Evolutionary conservation across 2,113 vertebrate species (phyloP).

Genomic region (Epinephelus lanceolatus): DNA sequence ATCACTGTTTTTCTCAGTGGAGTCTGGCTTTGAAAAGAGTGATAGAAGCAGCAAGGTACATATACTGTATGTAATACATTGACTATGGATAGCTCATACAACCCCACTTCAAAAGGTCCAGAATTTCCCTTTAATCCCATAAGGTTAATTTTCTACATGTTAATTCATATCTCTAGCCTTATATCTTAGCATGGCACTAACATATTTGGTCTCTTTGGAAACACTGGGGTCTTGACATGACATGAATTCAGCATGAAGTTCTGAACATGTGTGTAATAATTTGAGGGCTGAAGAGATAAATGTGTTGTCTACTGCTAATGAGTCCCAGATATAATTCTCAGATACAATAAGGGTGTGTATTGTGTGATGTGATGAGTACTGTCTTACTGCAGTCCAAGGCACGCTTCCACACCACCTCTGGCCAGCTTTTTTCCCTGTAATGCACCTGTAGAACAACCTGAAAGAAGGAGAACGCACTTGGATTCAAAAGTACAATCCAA

Average conservation of each 20-base stretch:
- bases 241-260: not conserved
- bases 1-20: too few relatives aligned
- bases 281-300: not conserved
- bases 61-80: too few relatives aligned
- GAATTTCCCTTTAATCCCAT: not conserved
- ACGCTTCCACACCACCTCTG: constrained; percentile 92
- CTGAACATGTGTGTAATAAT: not conserved
- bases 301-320: not conserved
- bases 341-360: not conserved
- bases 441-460: constrained; percentile 92
- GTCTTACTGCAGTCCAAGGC: constrained; percentile 87
- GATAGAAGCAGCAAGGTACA: too few relatives aligned
- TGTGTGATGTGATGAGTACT: not conserved
- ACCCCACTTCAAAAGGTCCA: too few relatives aligned
- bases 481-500: not conserved
- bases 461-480: not conserved
- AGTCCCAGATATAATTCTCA: not conserved
- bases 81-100: too few relatives aligned
- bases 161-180: not conserved
- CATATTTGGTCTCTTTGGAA: not conserved
- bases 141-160: not conserved
- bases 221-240: not conserved
- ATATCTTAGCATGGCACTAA: not conserved
- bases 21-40: too few relatives aligned
- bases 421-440: constrained; percentile 84